phyloP scores from a whole-genome alignment of 2,113 vertebrate genomes.

The Pseudopipra pipra region DNA sequence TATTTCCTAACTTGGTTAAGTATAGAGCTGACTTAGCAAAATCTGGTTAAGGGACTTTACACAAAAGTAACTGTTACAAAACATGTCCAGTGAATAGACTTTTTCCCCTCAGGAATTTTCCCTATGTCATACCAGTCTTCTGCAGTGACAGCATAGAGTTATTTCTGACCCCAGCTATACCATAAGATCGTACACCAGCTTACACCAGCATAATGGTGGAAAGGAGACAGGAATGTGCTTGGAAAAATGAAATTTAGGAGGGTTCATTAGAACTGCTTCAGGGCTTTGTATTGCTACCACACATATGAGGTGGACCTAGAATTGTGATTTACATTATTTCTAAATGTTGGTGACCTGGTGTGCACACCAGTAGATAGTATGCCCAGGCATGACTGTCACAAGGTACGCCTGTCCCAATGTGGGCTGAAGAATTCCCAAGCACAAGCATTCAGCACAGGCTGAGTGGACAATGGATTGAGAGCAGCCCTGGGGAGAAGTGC shows the following conservation, averaged over 20 bases:
- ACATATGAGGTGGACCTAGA: accelerated
- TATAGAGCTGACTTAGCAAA: background rate
- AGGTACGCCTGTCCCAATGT: background rate
- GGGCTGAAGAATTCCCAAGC: background rate
- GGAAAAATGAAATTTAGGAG: background rate
- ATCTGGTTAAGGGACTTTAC: background rate
- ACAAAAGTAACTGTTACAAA: background rate
- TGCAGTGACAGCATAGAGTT: background rate
- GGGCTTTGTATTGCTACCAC: background rate
- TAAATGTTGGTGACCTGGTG: background rate
- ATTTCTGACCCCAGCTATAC: background rate
- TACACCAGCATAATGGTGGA: background rate
- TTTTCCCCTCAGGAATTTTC: background rate
- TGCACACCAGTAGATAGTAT: background rate
- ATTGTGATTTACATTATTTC: background rate
- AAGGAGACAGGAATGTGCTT: background rate
- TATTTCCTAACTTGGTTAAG: background rate
- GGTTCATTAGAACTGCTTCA: background rate
- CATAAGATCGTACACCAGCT: background rate
- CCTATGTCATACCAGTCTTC: background rate
- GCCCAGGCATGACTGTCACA: background rate
- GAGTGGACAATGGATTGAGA: background rate
- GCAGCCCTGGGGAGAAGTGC: background rate
- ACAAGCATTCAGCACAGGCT: background rate
- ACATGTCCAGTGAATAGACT: background rate